Evolutionary conservation across 1,140 invertebrate species (phyloP), one percentile per base, ranked within the genome.

Genomic region (Drosophila bipectinata): DNA sequence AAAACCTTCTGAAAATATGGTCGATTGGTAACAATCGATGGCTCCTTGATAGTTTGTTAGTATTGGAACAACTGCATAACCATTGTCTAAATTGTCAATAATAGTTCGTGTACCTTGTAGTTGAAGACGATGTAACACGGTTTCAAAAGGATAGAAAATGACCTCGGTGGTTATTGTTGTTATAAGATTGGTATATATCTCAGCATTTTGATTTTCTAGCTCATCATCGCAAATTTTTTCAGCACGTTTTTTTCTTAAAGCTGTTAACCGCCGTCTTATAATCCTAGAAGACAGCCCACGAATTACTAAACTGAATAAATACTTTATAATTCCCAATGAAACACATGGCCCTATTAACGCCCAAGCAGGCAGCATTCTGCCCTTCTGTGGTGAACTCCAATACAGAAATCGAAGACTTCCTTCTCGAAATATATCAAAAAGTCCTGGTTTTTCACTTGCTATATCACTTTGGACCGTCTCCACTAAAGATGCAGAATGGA

Each of bases 401-500:
- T 96, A 96, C 6, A 98, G 85, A 12, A 98, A 92, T n/a, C 98
- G 94, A 58, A 95, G 93, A 28, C 97, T 94, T 15, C 98, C 98
- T 93, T 99, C 98, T 76, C 95, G 94, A 77, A 99, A 96, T 41
- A 98, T 97, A 93, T 99, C 98, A 61, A 98, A 94, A 32, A 98
- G 93, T 8, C 97, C 97, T 12, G 98, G 97, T 82, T 95, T 96
- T 88, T 99, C 98, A 92, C 97, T 98, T 6, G 98, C 97, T 77
- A 99, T 98, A 90, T 98, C 97, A 92, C 97, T 98, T 92, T 99
- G 98, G 3, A 99, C 98, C 5, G 97, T 99, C 93, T 99, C 98
- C 3, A 99, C 97, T 28, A 98, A 93, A 75, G 97, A 98, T 14
- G 98, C 97, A 12, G 97, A 97, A 90, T 97, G 97, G 92, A 99